These are phyloP conservation scores for Passer montanus DNA, from an alignment of 2,113 vertebrate genomes.

Conservation along the genomic window DNA sequence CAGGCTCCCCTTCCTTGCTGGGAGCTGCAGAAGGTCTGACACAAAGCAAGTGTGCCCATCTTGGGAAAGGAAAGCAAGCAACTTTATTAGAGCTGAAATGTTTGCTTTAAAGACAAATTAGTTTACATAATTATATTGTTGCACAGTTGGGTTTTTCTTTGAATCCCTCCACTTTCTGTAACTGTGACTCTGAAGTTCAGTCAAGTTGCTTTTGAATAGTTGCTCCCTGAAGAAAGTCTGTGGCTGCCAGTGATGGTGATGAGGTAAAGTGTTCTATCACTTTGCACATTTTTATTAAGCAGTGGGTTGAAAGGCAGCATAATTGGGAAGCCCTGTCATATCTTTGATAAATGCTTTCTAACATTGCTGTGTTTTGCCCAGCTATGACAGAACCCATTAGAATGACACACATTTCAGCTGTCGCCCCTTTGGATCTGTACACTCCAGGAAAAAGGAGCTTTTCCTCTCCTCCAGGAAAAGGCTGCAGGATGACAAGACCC, in stretches of 20 bases:
- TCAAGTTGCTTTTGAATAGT: neutral
- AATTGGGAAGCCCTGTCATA: slow-evolving; percentile 47
- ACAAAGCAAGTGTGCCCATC: neutral
- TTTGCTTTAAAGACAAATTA: neutral
- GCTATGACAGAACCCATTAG: slow-evolving; percentile 48
- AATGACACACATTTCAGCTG: neutral
- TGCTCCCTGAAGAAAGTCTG: neutral
- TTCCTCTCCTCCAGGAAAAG: neutral
- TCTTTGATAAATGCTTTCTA: slow-evolving; percentile 37
- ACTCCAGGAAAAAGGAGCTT: neutral
- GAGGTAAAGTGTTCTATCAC: slow-evolving; percentile 8
- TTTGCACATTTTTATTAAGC: slow-evolving; percentile 40
- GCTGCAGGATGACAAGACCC: neutral
- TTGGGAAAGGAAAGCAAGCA: neutral
- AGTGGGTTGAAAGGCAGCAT: slow-evolving; percentile 46
- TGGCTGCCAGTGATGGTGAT: neutral
- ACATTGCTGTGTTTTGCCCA: slow-evolving; percentile 44
- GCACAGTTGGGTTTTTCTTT: neutral
- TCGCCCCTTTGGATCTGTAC: neutral
- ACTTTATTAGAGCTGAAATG: neutral
- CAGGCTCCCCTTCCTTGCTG: neutral
- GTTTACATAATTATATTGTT: neutral
- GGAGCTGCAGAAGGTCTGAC: neutral
- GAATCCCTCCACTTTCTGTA: neutral
- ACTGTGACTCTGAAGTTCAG: neutral